A percentile compares a stretch with the other conserved stretches of the same genome.
Conservation (phyloP, 2,888 invertebrate genomes). For the Neoascia interrupta region DNA sequence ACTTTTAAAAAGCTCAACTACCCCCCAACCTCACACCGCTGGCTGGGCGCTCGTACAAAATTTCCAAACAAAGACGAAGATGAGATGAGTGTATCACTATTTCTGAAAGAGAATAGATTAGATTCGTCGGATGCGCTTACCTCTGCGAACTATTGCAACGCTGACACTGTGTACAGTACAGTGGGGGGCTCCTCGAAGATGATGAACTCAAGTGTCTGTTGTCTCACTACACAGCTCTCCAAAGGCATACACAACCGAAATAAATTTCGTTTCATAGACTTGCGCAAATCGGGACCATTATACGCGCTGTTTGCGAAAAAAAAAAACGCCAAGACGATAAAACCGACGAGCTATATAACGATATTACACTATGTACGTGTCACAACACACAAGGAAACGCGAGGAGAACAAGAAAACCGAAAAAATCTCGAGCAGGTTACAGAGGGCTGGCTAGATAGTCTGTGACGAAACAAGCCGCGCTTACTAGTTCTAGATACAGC, state of each 20-base stretch:
- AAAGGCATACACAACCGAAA: slow-evolving; percentile 58
- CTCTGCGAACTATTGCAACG: slow-evolving; percentile 36
- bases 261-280: slow-evolving; percentile 45
- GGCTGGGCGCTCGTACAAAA: too few relatives aligned
- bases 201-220: slow-evolving; percentile 61
- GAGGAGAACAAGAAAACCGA: slow-evolving; percentile 35
- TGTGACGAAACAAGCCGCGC: slow-evolving; percentile 27
- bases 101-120: background rate
- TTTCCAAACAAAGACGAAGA: background rate
- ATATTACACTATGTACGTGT: slow-evolving; percentile 50
- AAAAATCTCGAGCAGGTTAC: slow-evolving; percentile 47
- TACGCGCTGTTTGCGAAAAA: slow-evolving; percentile 45
- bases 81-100: background rate
- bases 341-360: slow-evolving; percentile 28
- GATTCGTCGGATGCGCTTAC: slow-evolving; percentile 39
- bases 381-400: background rate
- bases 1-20: slow-evolving; percentile 37
- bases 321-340: slow-evolving; percentile 11
- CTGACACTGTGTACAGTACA: slow-evolving; percentile 35
- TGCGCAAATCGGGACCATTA: slow-evolving; percentile 65
- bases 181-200: slow-evolving; percentile 37
- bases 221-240: slow-evolving; percentile 53
- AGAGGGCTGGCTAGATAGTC: slow-evolving; percentile 37
- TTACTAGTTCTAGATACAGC: slow-evolving; percentile 40
- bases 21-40: too few relatives aligned